A percentile compares a stretch with the other conserved stretches of the same genome.
Evolutionary conservation across 2,888 invertebrate genomes (phyloP).

Genomic region (Galeopsomyia nigrocyanea): DNA sequence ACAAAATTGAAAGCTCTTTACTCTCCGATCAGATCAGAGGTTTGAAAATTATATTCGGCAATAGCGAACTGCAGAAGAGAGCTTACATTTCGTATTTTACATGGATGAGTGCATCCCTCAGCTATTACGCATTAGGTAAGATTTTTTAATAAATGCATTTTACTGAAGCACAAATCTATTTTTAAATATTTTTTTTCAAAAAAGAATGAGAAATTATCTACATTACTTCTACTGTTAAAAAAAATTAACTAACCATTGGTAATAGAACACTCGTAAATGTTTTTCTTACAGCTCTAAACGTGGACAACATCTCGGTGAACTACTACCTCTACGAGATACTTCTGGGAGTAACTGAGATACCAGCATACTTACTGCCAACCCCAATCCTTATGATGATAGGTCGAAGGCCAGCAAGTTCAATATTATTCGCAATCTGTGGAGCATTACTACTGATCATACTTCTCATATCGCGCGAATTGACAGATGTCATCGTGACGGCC

Average conservation of each 20-base stretch:
- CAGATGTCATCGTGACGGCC: conserved; percentile 60
- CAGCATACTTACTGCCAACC: conserved; percentile 71
- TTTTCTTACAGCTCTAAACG: conserved; percentile 69
- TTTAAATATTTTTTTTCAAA: too few relatives aligned
- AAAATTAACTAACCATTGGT: too few relatives aligned
- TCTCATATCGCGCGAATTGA: conserved; percentile 55
- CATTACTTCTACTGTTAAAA: too few relatives aligned
- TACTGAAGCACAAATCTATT: not conserved
- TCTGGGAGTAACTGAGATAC: conserved; percentile 72
- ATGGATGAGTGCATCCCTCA: conserved; percentile 59
- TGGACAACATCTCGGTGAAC: conserved; percentile 71
- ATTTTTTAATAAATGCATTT: not conserved
- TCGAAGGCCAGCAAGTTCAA: conserved; percentile 67
- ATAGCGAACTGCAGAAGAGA: conserved; percentile 55
- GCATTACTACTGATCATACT: conserved; percentile 70
- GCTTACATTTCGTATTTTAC: conserved; percentile 55
- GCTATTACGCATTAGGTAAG: conserved; percentile 59
- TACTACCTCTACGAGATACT: conserved; percentile 70
- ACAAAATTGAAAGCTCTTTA: not conserved
- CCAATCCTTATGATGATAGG: conserved; percentile 70
- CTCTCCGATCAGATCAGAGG: conserved; percentile 50
- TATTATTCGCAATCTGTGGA: conserved; percentile 70
- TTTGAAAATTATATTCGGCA: conserved; percentile 51
- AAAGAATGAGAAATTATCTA: too few relatives aligned
- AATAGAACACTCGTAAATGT: conserved; percentile 49